Evolutionary conservation across 2,888 invertebrate genomes (phyloP).

Genomic region (Aspidiotus destructor): DNA sequence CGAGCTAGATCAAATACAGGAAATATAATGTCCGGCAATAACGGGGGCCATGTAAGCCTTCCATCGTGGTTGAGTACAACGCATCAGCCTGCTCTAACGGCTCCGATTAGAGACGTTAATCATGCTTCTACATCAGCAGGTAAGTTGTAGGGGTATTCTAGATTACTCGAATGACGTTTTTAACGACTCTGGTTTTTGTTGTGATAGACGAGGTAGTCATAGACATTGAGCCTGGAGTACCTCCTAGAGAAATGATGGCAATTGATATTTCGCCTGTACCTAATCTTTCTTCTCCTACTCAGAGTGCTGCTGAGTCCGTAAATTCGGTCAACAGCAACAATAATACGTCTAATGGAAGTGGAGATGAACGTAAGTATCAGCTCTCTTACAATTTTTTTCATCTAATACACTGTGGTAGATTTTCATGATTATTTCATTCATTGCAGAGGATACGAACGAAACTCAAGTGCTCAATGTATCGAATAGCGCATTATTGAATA

Average conservation of each 20-base stretch:
- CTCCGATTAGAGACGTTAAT: slow-evolving; percentile 11
- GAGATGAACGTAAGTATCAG: slow-evolving; percentile 26
- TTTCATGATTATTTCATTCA: background rate
- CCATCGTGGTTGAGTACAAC: slow-evolving; percentile 11
- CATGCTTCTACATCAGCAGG: background rate
- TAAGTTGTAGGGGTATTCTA: background rate
- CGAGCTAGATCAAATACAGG: slow-evolving; percentile 39
- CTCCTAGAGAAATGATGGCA: background rate
- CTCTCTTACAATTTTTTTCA: background rate
- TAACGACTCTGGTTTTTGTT: background rate
- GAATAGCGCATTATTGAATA: slow-evolving; percentile 28
- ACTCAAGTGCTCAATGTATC: slow-evolving; percentile 27
- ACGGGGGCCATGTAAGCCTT: slow-evolving; percentile 13
- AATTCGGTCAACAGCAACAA: slow-evolving; percentile 20
- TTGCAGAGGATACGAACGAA: slow-evolving; percentile 21
- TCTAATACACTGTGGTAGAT: background rate
- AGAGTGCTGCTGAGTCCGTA: slow-evolving; percentile 19
- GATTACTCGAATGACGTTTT: background rate
- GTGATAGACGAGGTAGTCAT: slow-evolving; percentile 28
- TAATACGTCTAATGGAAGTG: slow-evolving; percentile 21
- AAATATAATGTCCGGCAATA: slow-evolving; percentile 18
- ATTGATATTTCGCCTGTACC: slow-evolving; percentile 1
- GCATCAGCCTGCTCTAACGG: slow-evolving; percentile 9
- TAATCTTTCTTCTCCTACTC: slow-evolving; percentile 16
- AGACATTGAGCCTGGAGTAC: slow-evolving; percentile 6